Base-by-base conservation (phyloP, 2,113 vertebrate species). In the Cnemophilus loriae region DNA sequence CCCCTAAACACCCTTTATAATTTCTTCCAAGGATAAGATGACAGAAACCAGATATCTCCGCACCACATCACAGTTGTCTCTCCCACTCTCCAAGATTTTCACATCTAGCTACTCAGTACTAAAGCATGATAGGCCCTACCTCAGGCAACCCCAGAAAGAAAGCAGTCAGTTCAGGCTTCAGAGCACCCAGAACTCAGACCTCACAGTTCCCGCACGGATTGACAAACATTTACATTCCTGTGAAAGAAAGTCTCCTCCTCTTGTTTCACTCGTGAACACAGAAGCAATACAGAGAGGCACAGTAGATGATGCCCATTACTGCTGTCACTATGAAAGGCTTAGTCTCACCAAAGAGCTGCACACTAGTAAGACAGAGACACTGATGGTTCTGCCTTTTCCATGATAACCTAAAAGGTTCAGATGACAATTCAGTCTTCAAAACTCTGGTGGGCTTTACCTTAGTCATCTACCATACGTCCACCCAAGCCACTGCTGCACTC, bases 1-100 rank as follows among this genome's bases (percentile, higher is more conserved):
- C 4, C 7, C 8, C 4, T 35, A 70, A 68, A 23, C 0, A 1
- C 5, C 15, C 5, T 67, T 47, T 3, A 4, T 33, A n/a, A 61
- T 16, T 61, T 82, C 26, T 82, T 50, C 39, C 55, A 82, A 79
- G 47, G 26, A 14, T 18, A 84, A 41, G 9, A 49, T 50, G 20
- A 87, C 35, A 70, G 19, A 75, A 77, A 70, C 8, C 28, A 52
- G 35, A 67, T 8, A 41, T 11, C 3, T 10, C 7, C 8, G 91
- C 11, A 27, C 49, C 28, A 57, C 4, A 33, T 10, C 4, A 27
- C 5, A 46, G 6, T 1, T 44, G 13, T 32, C 26, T 37, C 20
- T 49, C 28, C 26, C 13, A 26, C 13, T 16, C 9, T 26, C 10
- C 32, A 63, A 46, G 30, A 75, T 39, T 75, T 91, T 75, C 44